These are phyloP conservation scores for Panonychus citri DNA, from an alignment of 1,140 invertebrate species.

Conservation along the genomic window DNA sequence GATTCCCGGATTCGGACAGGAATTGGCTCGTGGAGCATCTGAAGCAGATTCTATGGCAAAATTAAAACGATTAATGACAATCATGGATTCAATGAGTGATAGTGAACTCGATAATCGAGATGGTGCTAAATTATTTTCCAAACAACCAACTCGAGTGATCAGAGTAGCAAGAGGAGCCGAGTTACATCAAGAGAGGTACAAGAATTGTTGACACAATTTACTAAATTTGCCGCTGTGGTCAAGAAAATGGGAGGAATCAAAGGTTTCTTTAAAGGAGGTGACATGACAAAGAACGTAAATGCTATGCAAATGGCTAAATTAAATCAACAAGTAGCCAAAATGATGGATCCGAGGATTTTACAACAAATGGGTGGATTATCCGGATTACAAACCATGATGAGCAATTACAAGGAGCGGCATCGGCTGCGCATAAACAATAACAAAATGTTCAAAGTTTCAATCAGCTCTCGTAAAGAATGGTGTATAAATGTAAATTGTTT, in stretches of 20 bases:
- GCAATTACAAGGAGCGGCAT: neutral
- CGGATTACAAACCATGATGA: constrained; percentile 71
- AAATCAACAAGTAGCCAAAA: constrained; percentile 98
- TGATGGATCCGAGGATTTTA: constrained; percentile 96
- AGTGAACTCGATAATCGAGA: constrained; percentile 81
- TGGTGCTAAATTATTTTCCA: constrained; percentile 87
- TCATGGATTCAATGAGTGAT: constrained; percentile 99
- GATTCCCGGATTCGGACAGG: constrained; percentile 98
- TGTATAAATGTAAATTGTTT: no score
- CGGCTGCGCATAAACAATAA: neutral
- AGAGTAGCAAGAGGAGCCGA: constrained; percentile 79
- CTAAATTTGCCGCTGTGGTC: constrained; percentile 96
- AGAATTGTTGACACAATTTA: constrained; percentile 91
- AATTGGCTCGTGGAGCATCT: constrained; percentile 93
- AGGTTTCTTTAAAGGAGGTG: constrained; percentile 87
- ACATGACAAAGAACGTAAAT: constrained; percentile 97
- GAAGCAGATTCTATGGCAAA: constrained; percentile 96
- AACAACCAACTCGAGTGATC: constrained; percentile 57
- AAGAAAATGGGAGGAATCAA: constrained; percentile 99
- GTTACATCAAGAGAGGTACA: constrained; percentile 89
- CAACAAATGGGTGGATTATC: constrained; percentile 90
- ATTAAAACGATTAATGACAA: constrained; percentile 93
- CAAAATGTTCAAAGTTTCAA: no score
- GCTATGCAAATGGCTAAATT: constrained; percentile 93
- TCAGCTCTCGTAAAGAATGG: no score